Base-by-base conservation (phyloP, 1,140 invertebrate species). In the Asobara japonica region DNA sequence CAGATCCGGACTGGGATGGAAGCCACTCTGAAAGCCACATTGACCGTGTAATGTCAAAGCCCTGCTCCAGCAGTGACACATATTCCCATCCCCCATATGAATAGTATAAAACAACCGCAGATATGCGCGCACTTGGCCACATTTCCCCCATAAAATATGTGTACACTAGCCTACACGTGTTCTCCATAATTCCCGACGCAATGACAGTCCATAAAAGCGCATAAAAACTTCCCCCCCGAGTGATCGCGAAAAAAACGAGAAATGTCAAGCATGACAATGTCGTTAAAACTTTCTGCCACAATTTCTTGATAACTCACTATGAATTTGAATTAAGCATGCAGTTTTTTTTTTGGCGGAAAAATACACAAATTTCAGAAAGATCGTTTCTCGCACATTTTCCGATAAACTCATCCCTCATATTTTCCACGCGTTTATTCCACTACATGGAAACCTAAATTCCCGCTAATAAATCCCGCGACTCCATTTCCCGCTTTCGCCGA, bases 401-500 rank as follows among this genome's bases (percentile, higher is more conserved):
- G n/a, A n/a, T n/a, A n/a, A n/a, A n/a, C n/a, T n/a, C n/a, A n/a
- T n/a, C n/a, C n/a, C n/a, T n/a, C n/a, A n/a, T n/a, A n/a, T n/a
- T n/a, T n/a, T n/a, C n/a, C n/a, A n/a, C n/a, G n/a, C n/a, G n/a
- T n/a, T n/a, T n/a, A n/a, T n/a, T n/a, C n/a, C n/a, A n/a, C n/a
- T n/a, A n/a, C n/a, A 45, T 22, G n/a, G 31, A 20, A 20, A 29
- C 48, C 27, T 25, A 16, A 33, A 20, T 48, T 56, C 45, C n/a
- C n/a, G n/a, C 62, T 66, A 66, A 72, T 72, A 72, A 72, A 72
- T 72, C 36, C 65, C 25, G 22, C 48, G 70, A 72, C 66, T 72
- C 64, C 30, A 72, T 72, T 72, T 72, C 70, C 64, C 62, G 70
- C 66, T 65, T 29, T 30, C 33, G 31, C 5, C 41, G n/a, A 16